These are phyloP conservation scores for Tetraodon nigroviridis DNA, from an alignment of 2,113 vertebrate genomes.

Conservation along the genomic window DNA sequence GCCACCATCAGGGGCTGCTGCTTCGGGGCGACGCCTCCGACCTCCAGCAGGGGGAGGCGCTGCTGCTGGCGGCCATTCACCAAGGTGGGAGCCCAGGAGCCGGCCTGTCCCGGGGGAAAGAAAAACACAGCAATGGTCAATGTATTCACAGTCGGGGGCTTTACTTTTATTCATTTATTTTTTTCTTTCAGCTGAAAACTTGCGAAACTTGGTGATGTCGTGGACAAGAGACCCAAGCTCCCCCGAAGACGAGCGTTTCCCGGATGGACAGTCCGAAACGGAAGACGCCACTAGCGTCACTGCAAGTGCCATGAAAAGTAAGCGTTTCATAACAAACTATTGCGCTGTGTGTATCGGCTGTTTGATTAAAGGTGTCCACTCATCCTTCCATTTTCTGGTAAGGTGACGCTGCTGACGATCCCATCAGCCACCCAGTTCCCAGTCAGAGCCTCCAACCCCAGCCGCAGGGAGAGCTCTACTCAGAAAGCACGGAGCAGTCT, in stretches of 20 bases:
- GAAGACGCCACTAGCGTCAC: slow-evolving; percentile 54
- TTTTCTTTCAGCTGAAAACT: slow-evolving; percentile 82
- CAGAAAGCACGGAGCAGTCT: slow-evolving; percentile 47
- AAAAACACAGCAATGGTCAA: too few relatives aligned
- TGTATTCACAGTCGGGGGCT: too few relatives aligned
- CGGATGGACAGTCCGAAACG: slow-evolving; percentile 33
- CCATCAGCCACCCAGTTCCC: slow-evolving; percentile 21
- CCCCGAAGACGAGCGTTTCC: slow-evolving; percentile 45
- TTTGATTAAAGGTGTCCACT: too few relatives aligned
- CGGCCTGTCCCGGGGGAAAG: neutral
- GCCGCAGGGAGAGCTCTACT: slow-evolving; percentile 32
- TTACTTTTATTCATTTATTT: too few relatives aligned
- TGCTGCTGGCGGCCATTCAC: slow-evolving; percentile 76
- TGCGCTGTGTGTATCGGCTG: too few relatives aligned
- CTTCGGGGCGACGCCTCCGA: slow-evolving; percentile 72
- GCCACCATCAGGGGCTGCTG: slow-evolving; percentile 54
- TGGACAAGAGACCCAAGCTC: slow-evolving; percentile 34
- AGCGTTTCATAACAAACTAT: neutral
- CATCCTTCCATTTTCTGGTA: slow-evolving; percentile 52
- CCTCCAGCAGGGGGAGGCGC: slow-evolving; percentile 76
- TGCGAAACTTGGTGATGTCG: slow-evolving; percentile 77
- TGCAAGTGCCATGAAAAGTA: slow-evolving; percentile 57
- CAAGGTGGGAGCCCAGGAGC: slow-evolving; percentile 71
- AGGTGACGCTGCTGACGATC: slow-evolving; percentile 59
- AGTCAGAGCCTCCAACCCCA: slow-evolving; percentile 47